Evolutionary conservation across 64 coral and sea anemone species (phyloP).

Genomic region (Pachyseris speciosa): DNA sequence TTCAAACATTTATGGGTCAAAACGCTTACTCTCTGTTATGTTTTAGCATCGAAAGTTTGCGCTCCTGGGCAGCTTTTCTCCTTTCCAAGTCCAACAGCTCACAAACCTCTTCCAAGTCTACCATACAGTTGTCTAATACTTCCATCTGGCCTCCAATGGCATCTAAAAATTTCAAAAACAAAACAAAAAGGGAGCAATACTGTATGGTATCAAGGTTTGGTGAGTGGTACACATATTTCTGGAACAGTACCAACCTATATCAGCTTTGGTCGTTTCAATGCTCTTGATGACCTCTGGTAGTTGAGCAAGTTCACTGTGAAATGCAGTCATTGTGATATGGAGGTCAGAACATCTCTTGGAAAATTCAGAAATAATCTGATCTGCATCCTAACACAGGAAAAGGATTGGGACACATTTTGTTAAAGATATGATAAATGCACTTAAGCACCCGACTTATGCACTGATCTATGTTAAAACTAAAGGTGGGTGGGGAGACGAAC

Average conservation of each 20-base stretch:
- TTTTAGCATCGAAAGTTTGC: conserved; percentile 76
- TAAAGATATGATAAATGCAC: neutral
- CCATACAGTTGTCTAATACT: conserved; percentile 76
- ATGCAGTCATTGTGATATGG: conserved; percentile 76
- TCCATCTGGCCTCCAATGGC: conserved; percentile 85
- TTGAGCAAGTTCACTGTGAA: conserved; percentile 77
- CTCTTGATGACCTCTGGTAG: conserved; percentile 84
- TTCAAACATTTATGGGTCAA: neutral
- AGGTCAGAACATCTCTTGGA: conserved; percentile 67
- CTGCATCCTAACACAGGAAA: conserved; percentile 56
- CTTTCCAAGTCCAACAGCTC: conserved; percentile 84
- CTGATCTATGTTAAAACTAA: too few species aligned
- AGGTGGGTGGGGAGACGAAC: too few species aligned
- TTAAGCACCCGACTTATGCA: too few species aligned
- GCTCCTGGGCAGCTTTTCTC: conserved; percentile 67
- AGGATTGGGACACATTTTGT: neutral
- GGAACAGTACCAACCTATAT: conserved; percentile 82
- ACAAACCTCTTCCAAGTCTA: conserved; percentile 92
- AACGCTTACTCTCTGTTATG: conserved; percentile 85
- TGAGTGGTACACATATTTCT: too few species aligned
- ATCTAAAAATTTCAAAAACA: conserved; percentile 39
- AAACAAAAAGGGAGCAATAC: too few species aligned
- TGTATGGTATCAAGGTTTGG: too few species aligned
- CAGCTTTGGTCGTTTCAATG: conserved; percentile 68
- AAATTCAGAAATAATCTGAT: conserved; percentile 51